Conservation (phyloP, 2,888 invertebrate species). For the Cephus rjabovi region DNA sequence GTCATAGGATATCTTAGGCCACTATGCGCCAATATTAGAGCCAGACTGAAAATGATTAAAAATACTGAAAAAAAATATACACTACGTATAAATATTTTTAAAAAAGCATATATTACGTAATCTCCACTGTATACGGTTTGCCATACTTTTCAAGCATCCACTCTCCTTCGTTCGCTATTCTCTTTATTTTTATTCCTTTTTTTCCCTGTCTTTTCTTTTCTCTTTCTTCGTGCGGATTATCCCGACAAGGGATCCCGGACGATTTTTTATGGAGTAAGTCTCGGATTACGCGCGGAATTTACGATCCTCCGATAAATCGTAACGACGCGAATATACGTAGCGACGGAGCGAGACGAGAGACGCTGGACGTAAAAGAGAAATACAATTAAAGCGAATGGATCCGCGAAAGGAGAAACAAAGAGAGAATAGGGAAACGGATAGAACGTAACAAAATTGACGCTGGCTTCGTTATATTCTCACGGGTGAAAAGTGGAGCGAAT, state of each 20-base stretch:
- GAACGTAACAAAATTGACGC: not conserved
- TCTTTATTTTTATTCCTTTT: not conserved
- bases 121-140: too few species aligned
- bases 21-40: too few species aligned
- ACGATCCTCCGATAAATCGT: not conserved
- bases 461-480: slow-evolving; percentile 42
- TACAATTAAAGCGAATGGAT: not conserved
- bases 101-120: too few species aligned
- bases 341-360: not conserved
- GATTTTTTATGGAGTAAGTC: not conserved
- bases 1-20: too few species aligned
- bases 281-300: not conserved
- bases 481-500: slow-evolving; percentile 10
- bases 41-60: too few species aligned
- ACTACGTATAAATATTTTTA: too few species aligned
- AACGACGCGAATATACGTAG: not conserved
- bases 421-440: not conserved
- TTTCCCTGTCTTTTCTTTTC: not conserved
- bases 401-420: not conserved
- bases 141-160: too few species aligned
- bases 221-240: not conserved
- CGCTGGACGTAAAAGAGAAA: not conserved
- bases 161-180: not conserved
- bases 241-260: not conserved
- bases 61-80: too few species aligned